phyloP scores from a whole-genome alignment of 2,888 invertebrate species.

The Dichetophora obliterata region DNA sequence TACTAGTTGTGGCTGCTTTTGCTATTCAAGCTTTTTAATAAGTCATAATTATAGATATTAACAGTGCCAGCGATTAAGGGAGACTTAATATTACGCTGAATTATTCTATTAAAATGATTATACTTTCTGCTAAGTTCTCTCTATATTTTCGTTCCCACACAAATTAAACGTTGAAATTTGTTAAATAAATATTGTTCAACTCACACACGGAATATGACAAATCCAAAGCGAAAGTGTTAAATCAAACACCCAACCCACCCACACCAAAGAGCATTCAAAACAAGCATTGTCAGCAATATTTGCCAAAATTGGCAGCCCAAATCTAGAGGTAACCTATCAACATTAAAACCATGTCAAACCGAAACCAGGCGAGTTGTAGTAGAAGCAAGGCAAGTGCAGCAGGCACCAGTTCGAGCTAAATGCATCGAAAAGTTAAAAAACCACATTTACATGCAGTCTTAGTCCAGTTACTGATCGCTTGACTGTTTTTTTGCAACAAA shows the following conservation, averaged over 20 bases:
- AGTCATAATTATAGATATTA: no score
- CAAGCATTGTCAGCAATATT: background rate
- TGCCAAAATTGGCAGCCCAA: background rate
- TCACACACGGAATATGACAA: background rate
- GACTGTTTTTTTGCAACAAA: background rate
- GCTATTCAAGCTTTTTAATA: no score
- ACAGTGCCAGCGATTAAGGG: no score
- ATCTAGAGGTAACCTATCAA: background rate
- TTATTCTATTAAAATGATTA: no score
- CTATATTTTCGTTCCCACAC: no score
- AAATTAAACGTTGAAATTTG: no score
- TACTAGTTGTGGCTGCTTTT: no score
- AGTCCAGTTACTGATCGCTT: background rate
- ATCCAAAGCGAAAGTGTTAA: background rate
- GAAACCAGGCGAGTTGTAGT: background rate
- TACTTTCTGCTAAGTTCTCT: no score
- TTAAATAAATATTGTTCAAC: background rate
- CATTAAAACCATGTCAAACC: background rate
- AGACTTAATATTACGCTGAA: no score
- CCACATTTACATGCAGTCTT: background rate
- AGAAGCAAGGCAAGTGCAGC: background rate
- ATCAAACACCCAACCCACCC: constrained; percentile 8
- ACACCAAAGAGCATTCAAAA: constrained; percentile 1
- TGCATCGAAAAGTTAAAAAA: background rate
- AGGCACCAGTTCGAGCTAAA: background rate